Evolutionary conservation across 2,888 invertebrate species (phyloP).

Genomic region (Melanostoma scalare): DNA sequence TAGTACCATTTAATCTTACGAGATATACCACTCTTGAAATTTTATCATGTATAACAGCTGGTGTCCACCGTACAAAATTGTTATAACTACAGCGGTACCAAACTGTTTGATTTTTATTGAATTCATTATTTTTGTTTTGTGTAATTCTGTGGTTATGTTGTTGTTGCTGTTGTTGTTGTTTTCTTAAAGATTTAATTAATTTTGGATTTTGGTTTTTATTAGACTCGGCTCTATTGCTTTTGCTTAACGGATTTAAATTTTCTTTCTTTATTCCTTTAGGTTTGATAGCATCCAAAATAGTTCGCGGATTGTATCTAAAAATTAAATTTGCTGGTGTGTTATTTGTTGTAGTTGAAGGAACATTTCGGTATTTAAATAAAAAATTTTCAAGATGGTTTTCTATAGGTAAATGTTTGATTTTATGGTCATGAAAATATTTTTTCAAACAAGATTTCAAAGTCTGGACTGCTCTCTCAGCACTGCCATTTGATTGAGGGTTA

Average conservation of each 20-base stretch:
- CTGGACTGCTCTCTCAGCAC: too few relatives aligned
- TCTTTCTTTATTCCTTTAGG: background rate
- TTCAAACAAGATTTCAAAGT: background rate
- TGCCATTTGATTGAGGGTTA: constrained; percentile 5
- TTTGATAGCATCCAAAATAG: constrained; percentile 13
- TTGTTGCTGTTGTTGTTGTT: constrained; percentile 3
- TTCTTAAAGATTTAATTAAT: too few relatives aligned
- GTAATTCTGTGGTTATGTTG: background rate
- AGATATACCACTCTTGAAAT: constrained; percentile 30
- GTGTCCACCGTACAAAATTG: background rate
- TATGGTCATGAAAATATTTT: constrained; percentile 11
- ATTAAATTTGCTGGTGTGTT: background rate
- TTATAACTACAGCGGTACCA: constrained; percentile 37
- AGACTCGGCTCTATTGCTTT: background rate
- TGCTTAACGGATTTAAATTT: background rate
- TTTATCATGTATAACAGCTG: background rate
- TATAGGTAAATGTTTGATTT: constrained; percentile 1
- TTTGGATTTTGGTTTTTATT: background rate
- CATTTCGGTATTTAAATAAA: constrained; percentile 13
- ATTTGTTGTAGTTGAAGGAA: constrained; percentile 13
- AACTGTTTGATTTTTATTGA: constrained; percentile 24
- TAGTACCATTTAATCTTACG: constrained; percentile 27
- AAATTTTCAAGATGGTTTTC: background rate
- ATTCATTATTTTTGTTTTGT: background rate
- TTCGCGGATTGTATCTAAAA: constrained; percentile 4